Conservation (phyloP, 1,140 invertebrate genomes). For the Aphaenogaster floridana region DNA sequence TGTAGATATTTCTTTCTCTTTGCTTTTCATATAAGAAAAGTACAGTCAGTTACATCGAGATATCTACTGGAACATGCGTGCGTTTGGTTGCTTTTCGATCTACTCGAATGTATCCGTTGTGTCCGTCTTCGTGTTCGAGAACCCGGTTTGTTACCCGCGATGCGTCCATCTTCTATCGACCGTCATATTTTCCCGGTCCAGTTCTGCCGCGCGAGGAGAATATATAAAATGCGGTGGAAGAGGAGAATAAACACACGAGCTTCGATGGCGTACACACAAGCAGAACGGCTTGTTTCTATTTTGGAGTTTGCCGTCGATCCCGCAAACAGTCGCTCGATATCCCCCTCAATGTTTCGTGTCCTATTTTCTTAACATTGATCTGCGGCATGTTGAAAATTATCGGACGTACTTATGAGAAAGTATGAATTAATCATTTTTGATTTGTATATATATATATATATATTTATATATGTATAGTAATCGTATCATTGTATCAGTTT, state of each 20-base stretch:
- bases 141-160: conserved; percentile 47
- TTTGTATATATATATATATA: not conserved
- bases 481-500: not conserved
- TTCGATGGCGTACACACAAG: not conserved
- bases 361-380: conserved; percentile 32
- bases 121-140: conserved; percentile 51
- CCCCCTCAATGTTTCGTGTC: not conserved
- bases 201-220: conserved; percentile 47
- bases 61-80: conserved; percentile 34
- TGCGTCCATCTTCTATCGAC: conserved; percentile 58
- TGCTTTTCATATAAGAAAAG: conserved; percentile 26
- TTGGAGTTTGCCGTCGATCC: conserved; percentile 27
- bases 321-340: conserved; percentile 28
- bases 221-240: conserved; percentile 48
- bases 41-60: conserved; percentile 32
- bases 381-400: not conserved
- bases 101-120: conserved; percentile 45
- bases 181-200: conserved; percentile 55
- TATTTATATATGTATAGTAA: not conserved
- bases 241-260: conserved; percentile 46
- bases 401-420: not conserved
- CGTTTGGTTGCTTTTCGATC: conserved; percentile 43
- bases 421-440: not conserved
- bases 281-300: conserved; percentile 34
- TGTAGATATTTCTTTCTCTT: conserved; percentile 14